phyloP scores from a whole-genome alignment of 2,888 invertebrate species.

The Pyrochroa serraticornis region DNA sequence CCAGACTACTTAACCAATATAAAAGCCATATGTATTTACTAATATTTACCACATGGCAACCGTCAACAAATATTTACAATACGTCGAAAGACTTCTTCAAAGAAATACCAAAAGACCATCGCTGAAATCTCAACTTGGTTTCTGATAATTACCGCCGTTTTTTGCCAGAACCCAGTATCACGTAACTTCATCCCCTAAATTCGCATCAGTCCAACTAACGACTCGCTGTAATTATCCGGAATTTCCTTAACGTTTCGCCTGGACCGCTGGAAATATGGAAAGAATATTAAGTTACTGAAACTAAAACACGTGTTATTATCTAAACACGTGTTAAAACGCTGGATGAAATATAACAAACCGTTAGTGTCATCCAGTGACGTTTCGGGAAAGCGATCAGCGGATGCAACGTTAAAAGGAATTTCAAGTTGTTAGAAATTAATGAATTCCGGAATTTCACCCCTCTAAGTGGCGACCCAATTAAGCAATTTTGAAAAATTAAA shows the following conservation, averaged over 20 bases:
- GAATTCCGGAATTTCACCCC: slow-evolving; percentile 36
- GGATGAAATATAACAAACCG: slow-evolving; percentile 23
- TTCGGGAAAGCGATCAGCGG: slow-evolving; percentile 36
- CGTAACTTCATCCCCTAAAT: neutral
- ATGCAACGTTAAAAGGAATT: slow-evolving; percentile 40
- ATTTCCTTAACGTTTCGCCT: neutral
- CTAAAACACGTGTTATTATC: slow-evolving; percentile 45
- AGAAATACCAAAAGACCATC: slow-evolving; percentile 9
- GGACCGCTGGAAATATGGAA: slow-evolving; percentile 7
- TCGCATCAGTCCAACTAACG: neutral
- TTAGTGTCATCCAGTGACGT: too few species aligned
- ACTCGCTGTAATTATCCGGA: neutral
- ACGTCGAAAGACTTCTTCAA: slow-evolving; percentile 1
- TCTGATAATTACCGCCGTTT: slow-evolving; percentile 25
- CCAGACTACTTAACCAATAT: slow-evolving; percentile 10
- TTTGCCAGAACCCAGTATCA: too few species aligned
- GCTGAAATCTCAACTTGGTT: slow-evolving; percentile 24
- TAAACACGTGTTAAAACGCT: slow-evolving; percentile 43
- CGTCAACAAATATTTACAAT: slow-evolving; percentile 51
- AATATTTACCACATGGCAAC: slow-evolving; percentile 49
- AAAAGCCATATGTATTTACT: slow-evolving; percentile 47
- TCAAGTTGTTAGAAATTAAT: slow-evolving; percentile 42
- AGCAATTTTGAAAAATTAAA: neutral
- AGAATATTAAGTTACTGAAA: slow-evolving; percentile 40
- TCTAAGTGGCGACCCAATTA: slow-evolving; percentile 38